These are phyloP conservation scores for Metalampra italica DNA, from an alignment of 2,888 invertebrate genomes.

Conservation along the genomic window DNA sequence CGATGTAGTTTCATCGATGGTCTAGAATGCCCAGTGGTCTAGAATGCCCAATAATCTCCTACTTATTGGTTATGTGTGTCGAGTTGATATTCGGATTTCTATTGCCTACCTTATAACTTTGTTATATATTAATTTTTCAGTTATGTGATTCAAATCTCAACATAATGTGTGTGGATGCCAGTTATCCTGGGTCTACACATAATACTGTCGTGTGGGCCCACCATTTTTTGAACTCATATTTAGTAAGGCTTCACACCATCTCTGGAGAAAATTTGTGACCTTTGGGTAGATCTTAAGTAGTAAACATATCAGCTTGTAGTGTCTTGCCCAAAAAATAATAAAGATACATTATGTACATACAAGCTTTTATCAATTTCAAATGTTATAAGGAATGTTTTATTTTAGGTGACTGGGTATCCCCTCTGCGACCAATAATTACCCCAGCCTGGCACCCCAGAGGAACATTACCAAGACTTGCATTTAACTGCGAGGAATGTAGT, in stretches of 20 bases:
- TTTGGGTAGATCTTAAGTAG: not conserved
- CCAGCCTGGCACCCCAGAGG: constrained; percentile 2
- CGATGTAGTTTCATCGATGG: too few relatives aligned
- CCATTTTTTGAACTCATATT: not conserved
- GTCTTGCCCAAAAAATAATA: too few relatives aligned
- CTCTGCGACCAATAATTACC: constrained; percentile 8
- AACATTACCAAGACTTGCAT: constrained; percentile 4
- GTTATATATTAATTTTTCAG: not conserved
- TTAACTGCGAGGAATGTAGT: constrained; percentile 3
- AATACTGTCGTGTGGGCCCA: not conserved
- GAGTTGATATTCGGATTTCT: too few relatives aligned
- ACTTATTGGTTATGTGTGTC: too few relatives aligned
- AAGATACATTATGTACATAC: too few relatives aligned
- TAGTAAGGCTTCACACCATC: not conserved
- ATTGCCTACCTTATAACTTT: too few relatives aligned
- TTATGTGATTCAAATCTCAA: not conserved
- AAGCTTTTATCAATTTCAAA: too few relatives aligned
- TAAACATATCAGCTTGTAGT: too few relatives aligned
- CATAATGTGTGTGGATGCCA: not conserved
- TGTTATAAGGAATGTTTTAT: not conserved
- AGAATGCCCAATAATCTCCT: too few relatives aligned
- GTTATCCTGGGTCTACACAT: not conserved
- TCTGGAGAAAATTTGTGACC: not conserved
- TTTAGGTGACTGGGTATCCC: constrained; percentile 11
- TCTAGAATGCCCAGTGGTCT: too few relatives aligned